phyloP scores from a whole-genome alignment of 2,888 invertebrate genomes.

The Monoplex corrugatus region DNA sequence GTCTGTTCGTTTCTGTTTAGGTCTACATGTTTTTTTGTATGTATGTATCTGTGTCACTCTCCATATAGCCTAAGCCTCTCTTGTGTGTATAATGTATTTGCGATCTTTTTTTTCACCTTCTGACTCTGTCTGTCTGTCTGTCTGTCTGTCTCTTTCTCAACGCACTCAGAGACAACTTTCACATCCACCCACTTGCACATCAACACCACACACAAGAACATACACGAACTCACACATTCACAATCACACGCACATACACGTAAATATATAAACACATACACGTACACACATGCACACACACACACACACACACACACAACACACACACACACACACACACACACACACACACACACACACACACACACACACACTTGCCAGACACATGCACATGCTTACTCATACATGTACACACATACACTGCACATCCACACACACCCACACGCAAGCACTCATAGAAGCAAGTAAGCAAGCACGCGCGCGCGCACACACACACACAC shows the following conservation, averaged over 20 bases:
- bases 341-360: conserved; percentile 7
- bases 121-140: not conserved
- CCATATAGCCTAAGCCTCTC: too few relatives aligned
- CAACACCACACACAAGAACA: not conserved
- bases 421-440: not conserved
- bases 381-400: not conserved
- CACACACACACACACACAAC: not conserved
- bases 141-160: not conserved
- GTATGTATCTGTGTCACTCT: too few relatives aligned
- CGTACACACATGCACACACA: conserved; percentile 8
- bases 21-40: too few relatives aligned
- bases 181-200: not conserved
- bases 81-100: too few relatives aligned
- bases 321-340: conserved; percentile 11
- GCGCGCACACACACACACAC: not conserved
- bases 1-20: too few relatives aligned
- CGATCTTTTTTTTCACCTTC: not conserved
- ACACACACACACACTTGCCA: not conserved
- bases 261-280: not conserved
- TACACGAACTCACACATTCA: not conserved
- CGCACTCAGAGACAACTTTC: not conserved
- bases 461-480: not conserved
- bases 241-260: not conserved
- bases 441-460: not conserved
- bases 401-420: not conserved